phyloP scores from a whole-genome alignment of 2,797 vertebrate genomes.

The Chelon labrosus region DNA sequence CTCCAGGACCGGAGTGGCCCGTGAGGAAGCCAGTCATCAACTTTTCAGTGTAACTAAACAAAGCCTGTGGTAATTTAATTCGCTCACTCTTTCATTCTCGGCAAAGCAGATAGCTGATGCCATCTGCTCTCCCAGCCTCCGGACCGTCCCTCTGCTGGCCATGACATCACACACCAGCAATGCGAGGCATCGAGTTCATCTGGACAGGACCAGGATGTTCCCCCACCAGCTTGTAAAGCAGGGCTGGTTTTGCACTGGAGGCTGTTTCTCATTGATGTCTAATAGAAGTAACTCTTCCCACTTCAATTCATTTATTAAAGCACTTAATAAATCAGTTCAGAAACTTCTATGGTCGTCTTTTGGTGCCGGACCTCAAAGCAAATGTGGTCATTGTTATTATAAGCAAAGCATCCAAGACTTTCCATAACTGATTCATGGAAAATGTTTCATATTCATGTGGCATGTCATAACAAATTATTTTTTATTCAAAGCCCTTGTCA shows the following conservation, averaged over 20 bases:
- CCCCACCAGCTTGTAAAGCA: background rate
- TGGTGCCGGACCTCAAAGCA: slow-evolving; percentile 32
- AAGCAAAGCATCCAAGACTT: slow-evolving; percentile 30
- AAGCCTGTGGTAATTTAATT: slow-evolving; percentile 67
- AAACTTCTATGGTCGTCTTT: slow-evolving; percentile 26
- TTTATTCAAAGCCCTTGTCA: slow-evolving; percentile 22
- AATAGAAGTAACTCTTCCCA: background rate
- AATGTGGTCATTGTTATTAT: slow-evolving; percentile 51
- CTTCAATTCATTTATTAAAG: slow-evolving; percentile 16
- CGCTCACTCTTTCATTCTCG: slow-evolving; percentile 35
- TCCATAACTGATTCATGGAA: slow-evolving; percentile 48
- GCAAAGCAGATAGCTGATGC: slow-evolving; percentile 22
- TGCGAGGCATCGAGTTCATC: slow-evolving; percentile 47
- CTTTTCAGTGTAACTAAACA: slow-evolving; percentile 73
- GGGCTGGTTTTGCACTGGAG: slow-evolving; percentile 14
- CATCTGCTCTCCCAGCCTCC: slow-evolving; percentile 17
- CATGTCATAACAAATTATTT: slow-evolving; percentile 31
- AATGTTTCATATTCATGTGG: slow-evolving; percentile 46
- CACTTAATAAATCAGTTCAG: slow-evolving; percentile 35
- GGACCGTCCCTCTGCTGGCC: slow-evolving; percentile 39
- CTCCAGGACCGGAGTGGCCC: slow-evolving; percentile 47
- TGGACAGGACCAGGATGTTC: slow-evolving; percentile 21
- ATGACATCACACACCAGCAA: slow-evolving; percentile 65
- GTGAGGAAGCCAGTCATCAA: slow-evolving; percentile 65
- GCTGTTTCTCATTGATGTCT: slow-evolving; percentile 30